Percentiles rank a stretch among this genome's conserved stretches.
These are phyloP conservation scores for Steatornis caripensis DNA, from an alignment of 2,113 vertebrate species.

Conservation along the genomic window DNA sequence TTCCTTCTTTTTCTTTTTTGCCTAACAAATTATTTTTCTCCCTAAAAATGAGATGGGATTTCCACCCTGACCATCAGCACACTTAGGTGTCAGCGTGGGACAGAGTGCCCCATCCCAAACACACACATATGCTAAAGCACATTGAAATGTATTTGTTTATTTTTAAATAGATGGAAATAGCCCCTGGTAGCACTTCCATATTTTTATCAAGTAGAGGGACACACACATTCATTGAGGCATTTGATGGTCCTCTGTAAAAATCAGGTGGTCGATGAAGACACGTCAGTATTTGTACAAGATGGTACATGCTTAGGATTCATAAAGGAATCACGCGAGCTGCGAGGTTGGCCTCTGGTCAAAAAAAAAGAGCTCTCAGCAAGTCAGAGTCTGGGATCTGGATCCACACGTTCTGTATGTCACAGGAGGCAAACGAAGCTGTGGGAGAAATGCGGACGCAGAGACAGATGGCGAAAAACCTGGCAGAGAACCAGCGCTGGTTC, in stretches of 20 bases:
- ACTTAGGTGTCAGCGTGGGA: not conserved
- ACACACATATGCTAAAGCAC: not conserved
- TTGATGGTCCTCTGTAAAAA: not conserved
- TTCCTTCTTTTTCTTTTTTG: not conserved
- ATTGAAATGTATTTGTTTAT: too few species aligned
- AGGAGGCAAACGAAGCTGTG: not conserved
- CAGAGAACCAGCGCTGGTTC: not conserved
- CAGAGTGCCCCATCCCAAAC: not conserved
- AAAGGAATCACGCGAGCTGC: not conserved
- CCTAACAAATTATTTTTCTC: not conserved
- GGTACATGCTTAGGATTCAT: not conserved
- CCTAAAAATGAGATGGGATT: not conserved
- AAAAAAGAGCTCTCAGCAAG: not conserved
- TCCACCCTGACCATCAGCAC: not conserved
- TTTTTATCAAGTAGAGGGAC: not conserved
- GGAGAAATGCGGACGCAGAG: not conserved
- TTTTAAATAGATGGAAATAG: not conserved
- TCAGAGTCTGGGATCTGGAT: not conserved
- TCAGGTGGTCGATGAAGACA: not conserved
- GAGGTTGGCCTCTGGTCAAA: not conserved
- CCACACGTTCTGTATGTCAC: not conserved
- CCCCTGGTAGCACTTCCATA: rapidly evolving
- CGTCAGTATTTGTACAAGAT: not conserved
- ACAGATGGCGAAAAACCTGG: not conserved
- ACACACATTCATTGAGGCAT: not conserved